Conservation (phyloP, 1,140 invertebrate genomes). For the Teleopsis dalmanni region DNA sequence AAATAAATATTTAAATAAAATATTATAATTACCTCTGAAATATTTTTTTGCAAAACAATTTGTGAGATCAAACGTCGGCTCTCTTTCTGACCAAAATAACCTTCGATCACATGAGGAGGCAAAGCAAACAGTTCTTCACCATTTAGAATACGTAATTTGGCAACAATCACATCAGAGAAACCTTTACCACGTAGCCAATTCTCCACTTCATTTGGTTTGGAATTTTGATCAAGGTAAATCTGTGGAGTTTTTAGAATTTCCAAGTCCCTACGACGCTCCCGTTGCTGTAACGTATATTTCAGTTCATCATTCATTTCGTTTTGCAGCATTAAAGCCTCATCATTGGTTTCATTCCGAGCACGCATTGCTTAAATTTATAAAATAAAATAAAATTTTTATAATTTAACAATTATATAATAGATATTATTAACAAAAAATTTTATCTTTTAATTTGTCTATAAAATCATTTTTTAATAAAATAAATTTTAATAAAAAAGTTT, state of each 20-base stretch:
- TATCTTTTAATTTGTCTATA: too few species aligned
- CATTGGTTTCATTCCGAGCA: conserved; percentile 25
- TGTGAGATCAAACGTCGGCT: conserved; percentile 66
- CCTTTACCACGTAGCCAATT: conserved; percentile 68
- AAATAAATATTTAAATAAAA: not conserved
- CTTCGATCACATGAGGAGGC: conserved; percentile 56
- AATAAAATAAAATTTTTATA: not conserved
- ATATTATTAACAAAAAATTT: too few species aligned
- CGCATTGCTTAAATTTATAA: conserved; percentile 20
- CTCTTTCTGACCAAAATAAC: conserved; percentile 60
- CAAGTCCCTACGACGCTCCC: conserved; percentile 51
- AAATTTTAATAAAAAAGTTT: too few species aligned
- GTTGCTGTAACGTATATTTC: conserved; percentile 51
- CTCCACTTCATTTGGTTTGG: conserved; percentile 58
- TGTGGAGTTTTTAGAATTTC: conserved; percentile 63
- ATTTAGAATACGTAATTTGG: conserved; percentile 56
- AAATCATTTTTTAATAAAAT: too few species aligned
- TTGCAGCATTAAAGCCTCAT: conserved; percentile 28
- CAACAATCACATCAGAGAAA: conserved; percentile 58
- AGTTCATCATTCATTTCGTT: conserved; percentile 63
- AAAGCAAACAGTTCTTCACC: conserved; percentile 66
- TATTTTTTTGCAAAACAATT: conserved; percentile 65
- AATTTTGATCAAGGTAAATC: conserved; percentile 61
- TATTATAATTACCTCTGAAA: conserved; percentile 59
- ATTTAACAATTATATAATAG: not conserved